phyloP scores from a whole-genome alignment of 2,113 vertebrate genomes.

The Gymnocephalus cernua region DNA sequence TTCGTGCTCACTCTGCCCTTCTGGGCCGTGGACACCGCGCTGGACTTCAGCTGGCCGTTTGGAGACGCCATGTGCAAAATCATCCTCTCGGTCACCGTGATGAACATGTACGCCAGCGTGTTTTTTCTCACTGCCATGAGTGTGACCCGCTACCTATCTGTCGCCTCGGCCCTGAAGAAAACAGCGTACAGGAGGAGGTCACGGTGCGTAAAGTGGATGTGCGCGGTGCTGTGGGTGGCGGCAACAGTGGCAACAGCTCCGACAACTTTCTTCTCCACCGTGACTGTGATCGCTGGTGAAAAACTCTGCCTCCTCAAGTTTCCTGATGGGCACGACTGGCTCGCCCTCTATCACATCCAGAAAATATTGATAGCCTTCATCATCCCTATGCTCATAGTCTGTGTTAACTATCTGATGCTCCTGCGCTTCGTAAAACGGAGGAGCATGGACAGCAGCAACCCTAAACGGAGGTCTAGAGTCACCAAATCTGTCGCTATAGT shows the following conservation, averaged over 20 bases:
- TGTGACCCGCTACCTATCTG: slow-evolving; percentile 82
- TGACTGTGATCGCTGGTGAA: slow-evolving; percentile 77
- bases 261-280: slow-evolving; percentile 80
- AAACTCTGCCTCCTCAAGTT: slow-evolving; percentile 83
- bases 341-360: slow-evolving; percentile 83
- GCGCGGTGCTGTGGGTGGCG: slow-evolving; percentile 80
- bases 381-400: slow-evolving; percentile 80
- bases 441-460: slow-evolving; percentile 76
- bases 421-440: slow-evolving; percentile 78
- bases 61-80: slow-evolving; percentile 85
- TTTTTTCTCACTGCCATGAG: slow-evolving; percentile 87
- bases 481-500: slow-evolving; percentile 80
- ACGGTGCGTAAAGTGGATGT: slow-evolving; percentile 75
- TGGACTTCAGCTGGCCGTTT: slow-evolving; percentile 88
- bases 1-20: slow-evolving; percentile 86
- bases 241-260: slow-evolving; percentile 79
- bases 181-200: slow-evolving; percentile 48
- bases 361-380: slow-evolving; percentile 83
- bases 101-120: slow-evolving; percentile 87
- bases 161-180: slow-evolving; percentile 77
- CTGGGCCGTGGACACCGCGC: slow-evolving; percentile 84
- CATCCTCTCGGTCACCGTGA: slow-evolving; percentile 83
- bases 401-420: slow-evolving; percentile 82
- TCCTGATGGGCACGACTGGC: slow-evolving; percentile 82
- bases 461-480: slow-evolving; percentile 72